Percentiles rank a stretch among this genome's conserved stretches.
Conservation (phyloP, 2,888 invertebrate species). For the Drosophila mettleri region DNA sequence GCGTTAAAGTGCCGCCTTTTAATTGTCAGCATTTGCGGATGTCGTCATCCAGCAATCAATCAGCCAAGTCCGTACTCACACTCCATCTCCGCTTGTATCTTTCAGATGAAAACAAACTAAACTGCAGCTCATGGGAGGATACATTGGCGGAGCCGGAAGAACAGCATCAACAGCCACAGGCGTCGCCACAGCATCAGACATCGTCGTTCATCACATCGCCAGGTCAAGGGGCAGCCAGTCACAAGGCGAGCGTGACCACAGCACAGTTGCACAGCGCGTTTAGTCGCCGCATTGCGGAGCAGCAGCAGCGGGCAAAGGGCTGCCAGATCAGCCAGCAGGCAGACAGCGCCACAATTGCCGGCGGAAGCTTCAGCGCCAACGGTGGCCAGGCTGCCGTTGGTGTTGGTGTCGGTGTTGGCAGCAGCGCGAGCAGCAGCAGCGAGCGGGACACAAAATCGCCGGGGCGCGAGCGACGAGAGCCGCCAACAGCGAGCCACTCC, state of each 20-base stretch:
- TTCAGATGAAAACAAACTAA: constrained; percentile 90
- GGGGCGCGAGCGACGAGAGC: constrained; percentile 79
- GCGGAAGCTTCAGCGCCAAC: constrained; percentile 83
- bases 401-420: constrained; percentile 57
- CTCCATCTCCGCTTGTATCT: background rate
- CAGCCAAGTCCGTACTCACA: constrained; percentile 3
- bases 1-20: constrained; percentile 29
- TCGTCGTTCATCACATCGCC: constrained; percentile 31
- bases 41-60: constrained; percentile 26
- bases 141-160: constrained; percentile 49
- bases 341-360: constrained; percentile 81
- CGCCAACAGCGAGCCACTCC: constrained; percentile 84
- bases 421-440: constrained; percentile 84
- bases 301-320: constrained; percentile 57
- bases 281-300: constrained; percentile 73
- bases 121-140: constrained; percentile 92
- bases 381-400: constrained; percentile 77
- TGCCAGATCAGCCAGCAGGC: constrained; percentile 51
- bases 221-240: constrained; percentile 16
- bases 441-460: constrained; percentile 85
- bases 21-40: constrained; percentile 28
- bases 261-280: constrained; percentile 81
- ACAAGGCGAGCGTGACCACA: constrained; percentile 80
- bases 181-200: constrained; percentile 33
- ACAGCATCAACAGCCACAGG: constrained; percentile 18